Evolutionary conservation across 2,113 vertebrate species (phyloP).

Genomic region (Ptilorrhoa leucosticta): DNA sequence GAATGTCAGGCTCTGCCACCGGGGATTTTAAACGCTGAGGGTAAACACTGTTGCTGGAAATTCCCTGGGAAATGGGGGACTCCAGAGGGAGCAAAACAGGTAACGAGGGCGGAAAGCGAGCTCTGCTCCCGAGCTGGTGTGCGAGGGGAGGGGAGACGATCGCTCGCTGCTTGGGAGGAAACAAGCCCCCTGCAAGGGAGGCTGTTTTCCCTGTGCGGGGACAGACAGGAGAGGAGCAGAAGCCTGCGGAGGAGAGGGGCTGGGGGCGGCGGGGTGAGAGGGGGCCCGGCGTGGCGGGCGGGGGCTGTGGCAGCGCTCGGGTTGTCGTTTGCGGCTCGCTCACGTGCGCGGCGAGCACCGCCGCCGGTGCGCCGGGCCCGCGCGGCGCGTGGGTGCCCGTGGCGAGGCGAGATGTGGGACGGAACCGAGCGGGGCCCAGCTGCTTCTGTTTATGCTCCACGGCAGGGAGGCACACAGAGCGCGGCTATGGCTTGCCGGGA

Average conservation of each 20-base stretch:
- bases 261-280: not conserved
- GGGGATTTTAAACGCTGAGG: not conserved
- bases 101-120: not conserved
- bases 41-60: not conserved
- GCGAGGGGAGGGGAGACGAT: fast-evolving
- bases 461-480: not conserved
- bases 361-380: constrained; percentile 5
- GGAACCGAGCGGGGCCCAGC: constrained; percentile 41
- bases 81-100: not conserved
- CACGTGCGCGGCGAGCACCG: constrained; percentile 22
- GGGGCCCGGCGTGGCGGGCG: not conserved
- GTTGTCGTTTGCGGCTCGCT: not conserved
- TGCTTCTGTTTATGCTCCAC: constrained; percentile 38
- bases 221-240: not conserved
- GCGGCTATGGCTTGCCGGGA: not conserved
- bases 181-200: not conserved
- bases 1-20: not conserved
- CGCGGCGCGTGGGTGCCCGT: constrained; percentile 34
- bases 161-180: not conserved
- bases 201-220: not conserved
- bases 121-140: not conserved
- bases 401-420: constrained; percentile 44
- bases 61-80: not conserved
- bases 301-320: not conserved
- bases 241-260: not conserved